Percentiles rank a stretch among this genome's conserved stretches.
Conservation (phyloP, 2,888 invertebrate species). For the Drymonia ruficornis region DNA sequence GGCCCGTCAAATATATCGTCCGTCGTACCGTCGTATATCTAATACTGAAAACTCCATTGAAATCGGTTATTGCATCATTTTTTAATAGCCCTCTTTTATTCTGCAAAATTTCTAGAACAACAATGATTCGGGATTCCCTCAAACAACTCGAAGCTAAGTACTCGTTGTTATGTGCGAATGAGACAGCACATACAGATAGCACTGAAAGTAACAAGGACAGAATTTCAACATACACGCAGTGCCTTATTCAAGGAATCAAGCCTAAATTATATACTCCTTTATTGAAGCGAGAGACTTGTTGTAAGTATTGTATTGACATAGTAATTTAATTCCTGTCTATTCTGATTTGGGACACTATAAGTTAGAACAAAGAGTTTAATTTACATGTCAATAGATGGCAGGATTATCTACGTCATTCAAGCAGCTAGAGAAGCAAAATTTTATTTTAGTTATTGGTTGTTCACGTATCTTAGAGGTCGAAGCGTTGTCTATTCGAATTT, state of each 20-base stretch:
- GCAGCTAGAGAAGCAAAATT: no score
- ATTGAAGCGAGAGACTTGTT: slow-evolving; percentile 90
- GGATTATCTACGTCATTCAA: no score
- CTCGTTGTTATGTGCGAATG: slow-evolving; percentile 29
- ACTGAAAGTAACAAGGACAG: slow-evolving; percentile 35
- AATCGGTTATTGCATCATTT: no score
- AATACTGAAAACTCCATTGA: no score
- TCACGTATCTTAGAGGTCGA: no score
- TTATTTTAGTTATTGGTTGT: no score
- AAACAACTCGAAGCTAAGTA: slow-evolving; percentile 70
- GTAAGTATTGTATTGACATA: slow-evolving; percentile 85
- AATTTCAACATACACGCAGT: slow-evolving; percentile 79
- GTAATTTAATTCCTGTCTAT: no score
- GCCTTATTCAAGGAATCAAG: slow-evolving; percentile 88
- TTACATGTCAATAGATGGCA: no score
- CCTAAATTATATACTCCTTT: slow-evolving; percentile 89
- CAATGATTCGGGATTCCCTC: slow-evolving; percentile 85
- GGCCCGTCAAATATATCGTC: no score
- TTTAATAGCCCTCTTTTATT: no score
- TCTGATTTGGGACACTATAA: neutral
- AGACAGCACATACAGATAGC: slow-evolving; percentile 21
- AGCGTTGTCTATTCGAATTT: no score
- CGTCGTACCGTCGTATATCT: no score
- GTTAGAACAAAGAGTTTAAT: neutral
- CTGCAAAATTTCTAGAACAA: slow-evolving; percentile 68